phyloP scores from a whole-genome alignment of 2,113 vertebrate genomes.

The Chloropsis hardwickii region DNA sequence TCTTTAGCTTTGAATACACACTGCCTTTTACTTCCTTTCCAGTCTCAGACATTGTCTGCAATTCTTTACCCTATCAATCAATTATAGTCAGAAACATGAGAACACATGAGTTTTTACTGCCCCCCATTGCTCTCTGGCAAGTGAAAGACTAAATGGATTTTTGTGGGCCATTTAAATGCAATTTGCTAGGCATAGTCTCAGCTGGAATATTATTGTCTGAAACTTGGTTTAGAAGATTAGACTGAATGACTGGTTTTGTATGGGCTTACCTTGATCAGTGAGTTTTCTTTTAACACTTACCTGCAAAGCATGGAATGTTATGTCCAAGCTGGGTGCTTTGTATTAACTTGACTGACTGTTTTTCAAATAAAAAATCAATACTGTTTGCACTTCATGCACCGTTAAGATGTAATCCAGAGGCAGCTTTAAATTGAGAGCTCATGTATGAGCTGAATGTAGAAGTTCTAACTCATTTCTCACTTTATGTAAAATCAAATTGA shows the following conservation, averaged over 20 bases:
- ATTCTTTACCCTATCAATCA: slow-evolving; percentile 29
- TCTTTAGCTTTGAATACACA: background rate
- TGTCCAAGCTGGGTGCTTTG: background rate
- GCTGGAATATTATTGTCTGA: slow-evolving; percentile 29
- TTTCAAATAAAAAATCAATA: background rate
- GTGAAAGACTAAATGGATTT: slow-evolving; percentile 20
- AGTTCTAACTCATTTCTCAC: background rate
- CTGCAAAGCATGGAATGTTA: background rate
- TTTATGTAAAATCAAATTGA: slow-evolving; percentile 12
- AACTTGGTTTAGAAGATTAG: slow-evolving; percentile 13
- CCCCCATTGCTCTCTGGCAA: slow-evolving; percentile 16
- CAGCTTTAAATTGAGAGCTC: background rate
- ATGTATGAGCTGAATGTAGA: background rate
- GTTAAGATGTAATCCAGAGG: background rate
- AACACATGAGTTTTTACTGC: background rate
- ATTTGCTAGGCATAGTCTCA: slow-evolving; percentile 22
- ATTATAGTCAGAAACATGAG: slow-evolving; percentile 12
- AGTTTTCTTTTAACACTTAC: background rate
- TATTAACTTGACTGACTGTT: background rate
- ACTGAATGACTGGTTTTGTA: background rate
- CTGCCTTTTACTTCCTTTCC: background rate
- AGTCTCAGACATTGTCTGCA: background rate
- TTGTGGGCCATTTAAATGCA: slow-evolving; percentile 37
- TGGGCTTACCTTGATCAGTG: background rate
- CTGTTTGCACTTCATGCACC: background rate